phyloP scores from a whole-genome alignment of 2,113 vertebrate genomes.

The Coreoperca whiteheadi region DNA sequence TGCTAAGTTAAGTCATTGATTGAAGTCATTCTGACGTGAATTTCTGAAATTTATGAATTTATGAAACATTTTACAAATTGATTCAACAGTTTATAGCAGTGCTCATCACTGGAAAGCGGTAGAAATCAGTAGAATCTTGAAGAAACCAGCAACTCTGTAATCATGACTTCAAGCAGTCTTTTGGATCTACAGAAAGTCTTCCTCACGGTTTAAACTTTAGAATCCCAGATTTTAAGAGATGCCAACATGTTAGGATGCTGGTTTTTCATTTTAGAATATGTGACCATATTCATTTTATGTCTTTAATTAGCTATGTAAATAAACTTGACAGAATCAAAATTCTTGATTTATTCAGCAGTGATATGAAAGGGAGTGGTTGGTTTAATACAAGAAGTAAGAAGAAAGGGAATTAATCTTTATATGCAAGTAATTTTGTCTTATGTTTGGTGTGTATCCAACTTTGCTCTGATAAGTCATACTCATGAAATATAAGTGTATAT shows the following conservation, averaged over 20 bases:
- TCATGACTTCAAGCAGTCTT: too few relatives aligned
- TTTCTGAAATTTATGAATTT: neutral
- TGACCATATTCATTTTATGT: neutral
- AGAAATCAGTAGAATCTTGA: too few relatives aligned
- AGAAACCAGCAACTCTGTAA: too few relatives aligned
- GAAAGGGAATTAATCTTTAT: too few relatives aligned
- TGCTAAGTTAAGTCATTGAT: neutral
- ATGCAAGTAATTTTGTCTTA: neutral
- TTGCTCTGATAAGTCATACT: neutral
- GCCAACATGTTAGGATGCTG: neutral
- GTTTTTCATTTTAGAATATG: neutral
- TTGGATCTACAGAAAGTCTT: too few relatives aligned
- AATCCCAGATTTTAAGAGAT: neutral
- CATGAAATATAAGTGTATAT: neutral
- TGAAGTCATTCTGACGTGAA: neutral
- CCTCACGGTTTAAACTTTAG: neutral
- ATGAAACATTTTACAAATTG: neutral
- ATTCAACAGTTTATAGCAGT: neutral
- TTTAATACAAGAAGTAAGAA: neutral
- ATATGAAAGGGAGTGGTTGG: neutral
- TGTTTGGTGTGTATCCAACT: neutral
- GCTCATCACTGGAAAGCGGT: too few relatives aligned
- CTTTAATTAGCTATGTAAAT: neutral
- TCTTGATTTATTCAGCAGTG: neutral
- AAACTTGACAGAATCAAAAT: neutral